A percentile compares a stretch with the other conserved stretches of the same genome.
Conservation (phyloP, 2,113 vertebrate genomes). For the Pseudonaja textilis region DNA sequence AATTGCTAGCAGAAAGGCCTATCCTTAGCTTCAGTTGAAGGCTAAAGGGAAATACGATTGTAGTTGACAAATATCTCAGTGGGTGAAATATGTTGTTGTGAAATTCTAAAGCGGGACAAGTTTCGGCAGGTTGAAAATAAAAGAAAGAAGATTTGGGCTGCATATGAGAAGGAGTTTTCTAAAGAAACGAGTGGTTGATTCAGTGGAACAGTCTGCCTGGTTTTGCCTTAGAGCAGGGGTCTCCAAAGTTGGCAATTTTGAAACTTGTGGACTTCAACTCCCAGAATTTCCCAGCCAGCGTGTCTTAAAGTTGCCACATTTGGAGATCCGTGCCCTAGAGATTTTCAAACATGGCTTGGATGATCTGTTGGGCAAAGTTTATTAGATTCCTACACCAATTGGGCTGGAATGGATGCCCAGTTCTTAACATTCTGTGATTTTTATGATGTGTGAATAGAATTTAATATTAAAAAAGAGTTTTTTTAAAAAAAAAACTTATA, state of each 20-base stretch:
- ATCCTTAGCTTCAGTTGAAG: neutral
- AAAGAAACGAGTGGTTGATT: neutral
- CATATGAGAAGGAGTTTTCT: neutral
- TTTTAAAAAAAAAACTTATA: neutral
- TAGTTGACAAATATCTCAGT: neutral
- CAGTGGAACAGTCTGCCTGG: neutral
- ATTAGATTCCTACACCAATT: neutral
- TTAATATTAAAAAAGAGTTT: neutral
- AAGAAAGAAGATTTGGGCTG: neutral
- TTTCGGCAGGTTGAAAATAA: neutral
- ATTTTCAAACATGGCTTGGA: neutral
- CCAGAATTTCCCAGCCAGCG: too few relatives aligned
- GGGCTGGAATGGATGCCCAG: neutral
- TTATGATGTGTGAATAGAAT: neutral
- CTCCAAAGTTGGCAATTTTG: too few relatives aligned
- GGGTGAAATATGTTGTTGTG: neutral
- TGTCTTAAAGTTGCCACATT: too few relatives aligned
- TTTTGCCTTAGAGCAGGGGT: neutral
- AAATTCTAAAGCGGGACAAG: neutral
- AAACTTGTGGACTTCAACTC: too few relatives aligned
- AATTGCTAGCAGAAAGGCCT: neutral
- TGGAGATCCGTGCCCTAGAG: neutral
- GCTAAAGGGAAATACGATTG: neutral
- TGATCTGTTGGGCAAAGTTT: neutral
- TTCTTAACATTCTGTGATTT: neutral